These are phyloP conservation scores for Helicoverpa assulta DNA, from an alignment of 2,888 invertebrate genomes.

Conservation along the genomic window DNA sequence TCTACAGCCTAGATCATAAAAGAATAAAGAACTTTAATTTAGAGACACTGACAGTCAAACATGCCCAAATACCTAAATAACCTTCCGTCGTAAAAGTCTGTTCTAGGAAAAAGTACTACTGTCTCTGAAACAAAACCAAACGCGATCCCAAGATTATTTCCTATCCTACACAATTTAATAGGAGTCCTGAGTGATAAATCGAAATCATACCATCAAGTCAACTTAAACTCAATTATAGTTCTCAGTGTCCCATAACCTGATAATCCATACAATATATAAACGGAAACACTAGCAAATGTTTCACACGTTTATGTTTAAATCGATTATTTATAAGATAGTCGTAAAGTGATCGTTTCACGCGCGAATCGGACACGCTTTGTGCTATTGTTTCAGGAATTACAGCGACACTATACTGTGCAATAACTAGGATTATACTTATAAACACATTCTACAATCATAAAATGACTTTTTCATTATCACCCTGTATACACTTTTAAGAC, in stretches of 20 bases:
- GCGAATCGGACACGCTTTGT: slow-evolving; percentile 48
- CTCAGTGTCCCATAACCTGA: slow-evolving; percentile 4
- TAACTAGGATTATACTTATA: slow-evolving; percentile 61
- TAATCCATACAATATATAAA: slow-evolving; percentile 40
- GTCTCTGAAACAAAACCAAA: background rate
- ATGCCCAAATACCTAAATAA: no score
- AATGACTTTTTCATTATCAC: slow-evolving; percentile 62
- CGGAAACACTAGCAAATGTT: slow-evolving; percentile 34
- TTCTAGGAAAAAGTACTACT: no score
- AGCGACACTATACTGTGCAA: slow-evolving; percentile 54
- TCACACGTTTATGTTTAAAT: slow-evolving; percentile 52
- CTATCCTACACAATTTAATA: no score
- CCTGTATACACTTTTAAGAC: slow-evolving; percentile 37
- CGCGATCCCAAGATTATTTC: background rate
- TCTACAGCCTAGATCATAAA: no score
- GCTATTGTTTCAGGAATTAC: slow-evolving; percentile 58
- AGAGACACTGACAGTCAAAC: no score
- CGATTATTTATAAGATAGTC: slow-evolving; percentile 53
- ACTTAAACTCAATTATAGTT: slow-evolving; percentile 37
- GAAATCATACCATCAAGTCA: background rate
- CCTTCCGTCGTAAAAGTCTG: no score
- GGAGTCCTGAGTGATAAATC: background rate
- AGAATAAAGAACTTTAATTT: no score
- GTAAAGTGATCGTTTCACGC: slow-evolving; percentile 52
- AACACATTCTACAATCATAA: slow-evolving; percentile 62